phyloP scores from a whole-genome alignment of 2,888 invertebrate genomes.

The Thereva nobilitata region DNA sequence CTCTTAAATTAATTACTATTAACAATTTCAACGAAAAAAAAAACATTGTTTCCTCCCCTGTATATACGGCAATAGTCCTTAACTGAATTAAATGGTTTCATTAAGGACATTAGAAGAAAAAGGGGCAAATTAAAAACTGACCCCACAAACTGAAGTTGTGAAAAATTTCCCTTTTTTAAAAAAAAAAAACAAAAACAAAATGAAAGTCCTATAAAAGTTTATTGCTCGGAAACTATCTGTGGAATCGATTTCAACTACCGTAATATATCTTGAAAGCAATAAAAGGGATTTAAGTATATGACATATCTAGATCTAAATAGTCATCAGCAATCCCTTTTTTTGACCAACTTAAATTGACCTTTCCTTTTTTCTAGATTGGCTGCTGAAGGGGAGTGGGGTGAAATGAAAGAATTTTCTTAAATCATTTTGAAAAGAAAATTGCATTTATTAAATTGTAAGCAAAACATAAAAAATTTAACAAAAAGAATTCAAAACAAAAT shows the following conservation, averaged over 20 bases:
- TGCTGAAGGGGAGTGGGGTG: too few species aligned
- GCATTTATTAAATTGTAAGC: too few species aligned
- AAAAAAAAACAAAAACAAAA: neutral
- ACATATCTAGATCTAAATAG: constrained; percentile 36
- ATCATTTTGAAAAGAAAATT: too few species aligned
- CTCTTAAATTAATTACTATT: too few species aligned
- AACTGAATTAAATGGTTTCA: too few species aligned
- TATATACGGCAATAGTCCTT: too few species aligned
- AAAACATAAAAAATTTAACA: too few species aligned
- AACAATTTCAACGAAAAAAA: too few species aligned
- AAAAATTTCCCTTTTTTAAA: too few species aligned
- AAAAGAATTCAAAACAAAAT: too few species aligned
- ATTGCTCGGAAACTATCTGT: constrained; percentile 40
- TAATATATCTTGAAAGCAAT: constrained; percentile 38
- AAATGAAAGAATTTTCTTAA: too few species aligned
- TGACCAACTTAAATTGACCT: neutral
- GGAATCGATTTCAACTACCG: constrained; percentile 39
- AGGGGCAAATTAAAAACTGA: constrained; percentile 25
- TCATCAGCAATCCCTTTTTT: neutral
- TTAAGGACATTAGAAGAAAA: constrained; percentile 12
- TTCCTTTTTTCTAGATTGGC: neutral
- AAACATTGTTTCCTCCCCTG: too few species aligned
- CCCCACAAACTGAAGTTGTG: constrained; percentile 12
- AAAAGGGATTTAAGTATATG: constrained; percentile 39
- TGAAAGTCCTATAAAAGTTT: constrained; percentile 38